Evolutionary conservation across 2,797 vertebrate species (phyloP), one percentile per base, ranked within the genome.

Genomic region (Micrastur ruficollis): DNA sequence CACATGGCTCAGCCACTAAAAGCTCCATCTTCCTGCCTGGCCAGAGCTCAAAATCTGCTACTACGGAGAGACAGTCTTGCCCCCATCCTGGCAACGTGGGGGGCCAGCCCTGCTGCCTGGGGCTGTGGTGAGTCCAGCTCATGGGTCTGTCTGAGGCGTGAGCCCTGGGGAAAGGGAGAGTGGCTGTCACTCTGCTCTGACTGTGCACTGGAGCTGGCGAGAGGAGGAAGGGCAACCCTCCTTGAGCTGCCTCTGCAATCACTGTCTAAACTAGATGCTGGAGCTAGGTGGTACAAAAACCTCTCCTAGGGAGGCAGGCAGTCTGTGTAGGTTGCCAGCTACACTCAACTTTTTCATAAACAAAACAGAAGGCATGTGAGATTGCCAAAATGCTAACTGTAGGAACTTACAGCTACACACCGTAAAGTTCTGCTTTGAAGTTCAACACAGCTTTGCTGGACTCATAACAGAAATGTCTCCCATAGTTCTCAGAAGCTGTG

Each of bases 201-300:
- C 65, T 21, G 20, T 1, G 1, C 0, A 0, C 49, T 62, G 14
- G 27, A 95, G 16, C 29, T 52, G 65, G 10, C 0, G 0, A 36
- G 40, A 58, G 21, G 8, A 81, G 27, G 19, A 86, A 89, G 36
- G 49, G 18, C 26, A 81, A 2, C 5, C 3, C 14, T 67, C 15
- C 27, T 18, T 49, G 25, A 61, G n/a, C 29, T 79, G 52, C 36
- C 29, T 67, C 55, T 74, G 46, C 31, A 59, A 4, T 44, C 47
- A 11, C 18, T 50, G 10, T 22, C 46, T 87, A 47, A 86, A 38
- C 12, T 55, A 55, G 36, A 36, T n/a, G 9, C 25, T 36, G 67
- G 29, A 65, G 20, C 34, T 15, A 46, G 22, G 49, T 62, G 49
- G 9, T 38, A 63, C 1, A 1, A 61, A 88, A 84, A 55, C 8